phyloP scores from a whole-genome alignment of 2,888 invertebrate species.

The Crocallis elinguaria region DNA sequence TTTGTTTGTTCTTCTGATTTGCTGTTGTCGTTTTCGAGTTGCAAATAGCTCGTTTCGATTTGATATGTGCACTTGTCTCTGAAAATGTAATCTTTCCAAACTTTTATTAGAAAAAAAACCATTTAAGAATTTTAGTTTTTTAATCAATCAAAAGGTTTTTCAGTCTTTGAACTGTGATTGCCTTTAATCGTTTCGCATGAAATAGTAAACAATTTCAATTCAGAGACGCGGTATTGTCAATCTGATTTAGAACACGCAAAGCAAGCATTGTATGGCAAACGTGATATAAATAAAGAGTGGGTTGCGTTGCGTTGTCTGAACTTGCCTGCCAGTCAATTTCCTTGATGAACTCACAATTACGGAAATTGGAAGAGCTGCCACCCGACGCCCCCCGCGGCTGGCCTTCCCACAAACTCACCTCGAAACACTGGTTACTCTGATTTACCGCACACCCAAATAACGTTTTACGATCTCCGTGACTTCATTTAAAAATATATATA shows the following conservation, averaged over 20 bases:
- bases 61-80: conserved; percentile 1
- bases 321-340: conserved; percentile 68
- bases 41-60: conserved; percentile 9
- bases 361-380: conserved; percentile 72
- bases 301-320: conserved; percentile 64
- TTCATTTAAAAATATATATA: conserved; percentile 43
- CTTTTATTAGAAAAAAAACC: neutral
- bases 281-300: conserved; percentile 64
- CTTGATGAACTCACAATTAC: conserved; percentile 81
- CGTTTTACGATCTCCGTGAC: conserved; percentile 45
- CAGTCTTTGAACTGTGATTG: conserved; percentile 22
- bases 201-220: conserved; percentile 48
- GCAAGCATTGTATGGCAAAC: conserved; percentile 53
- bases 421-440: conserved; percentile 41
- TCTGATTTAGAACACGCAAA: conserved; percentile 47
- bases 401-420: conserved; percentile 31
- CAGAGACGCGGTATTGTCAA: conserved; percentile 49
- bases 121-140: neutral
- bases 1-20: conserved; percentile 33
- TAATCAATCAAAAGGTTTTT: conserved; percentile 13
- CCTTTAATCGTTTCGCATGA: conserved; percentile 39
- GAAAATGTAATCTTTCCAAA: neutral
- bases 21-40: conserved; percentile 23
- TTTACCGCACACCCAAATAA: conserved; percentile 39
- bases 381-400: conserved; percentile 32